Evolutionary conservation across 2,113 vertebrate genomes (phyloP).

Genomic region (Pimephales promelas): DNA sequence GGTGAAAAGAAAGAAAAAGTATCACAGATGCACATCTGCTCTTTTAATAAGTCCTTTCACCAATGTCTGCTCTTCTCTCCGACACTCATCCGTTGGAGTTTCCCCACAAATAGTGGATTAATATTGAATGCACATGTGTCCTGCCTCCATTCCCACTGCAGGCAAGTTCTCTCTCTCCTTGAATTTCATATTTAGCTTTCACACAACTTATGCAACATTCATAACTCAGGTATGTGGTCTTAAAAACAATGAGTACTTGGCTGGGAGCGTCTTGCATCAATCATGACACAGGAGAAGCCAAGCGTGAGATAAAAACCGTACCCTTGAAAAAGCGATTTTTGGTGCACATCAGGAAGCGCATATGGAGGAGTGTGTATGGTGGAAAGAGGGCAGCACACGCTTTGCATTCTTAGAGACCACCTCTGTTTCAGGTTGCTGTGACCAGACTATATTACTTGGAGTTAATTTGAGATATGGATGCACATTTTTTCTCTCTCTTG

Average conservation of each 20-base stretch:
- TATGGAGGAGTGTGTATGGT: slow-evolving; percentile 25
- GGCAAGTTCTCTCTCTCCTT: slow-evolving; percentile 56
- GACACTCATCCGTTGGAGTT: slow-evolving; percentile 21
- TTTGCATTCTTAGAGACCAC: not conserved
- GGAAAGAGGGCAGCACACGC: slow-evolving; percentile 28
- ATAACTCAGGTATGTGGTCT: slow-evolving; percentile 72
- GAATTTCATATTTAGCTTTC: slow-evolving; percentile 63
- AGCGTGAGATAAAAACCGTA: slow-evolving; percentile 59
- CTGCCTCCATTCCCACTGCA: slow-evolving; percentile 32
- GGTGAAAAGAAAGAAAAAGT: not conserved
- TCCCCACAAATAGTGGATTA: slow-evolving; percentile 45
- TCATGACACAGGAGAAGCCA: slow-evolving; percentile 62
- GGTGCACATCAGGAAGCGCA: slow-evolving; percentile 51
- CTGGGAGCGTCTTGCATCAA: slow-evolving; percentile 63
- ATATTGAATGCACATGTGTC: slow-evolving; percentile 62
- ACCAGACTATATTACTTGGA: slow-evolving; percentile 13
- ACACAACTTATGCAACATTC: slow-evolving; percentile 71
- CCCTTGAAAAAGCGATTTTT: slow-evolving; percentile 61
- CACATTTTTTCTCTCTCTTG: not conserved
- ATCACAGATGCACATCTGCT: not conserved
- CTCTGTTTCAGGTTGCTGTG: not conserved
- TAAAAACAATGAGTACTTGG: slow-evolving; percentile 68
- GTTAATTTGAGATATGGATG: slow-evolving; percentile 12
- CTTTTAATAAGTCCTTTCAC: slow-evolving; percentile 15
- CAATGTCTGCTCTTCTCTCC: slow-evolving; percentile 5